phyloP scores from a whole-genome alignment of 2,113 vertebrate species.

The Beaufortia kweichowensis region DNA sequence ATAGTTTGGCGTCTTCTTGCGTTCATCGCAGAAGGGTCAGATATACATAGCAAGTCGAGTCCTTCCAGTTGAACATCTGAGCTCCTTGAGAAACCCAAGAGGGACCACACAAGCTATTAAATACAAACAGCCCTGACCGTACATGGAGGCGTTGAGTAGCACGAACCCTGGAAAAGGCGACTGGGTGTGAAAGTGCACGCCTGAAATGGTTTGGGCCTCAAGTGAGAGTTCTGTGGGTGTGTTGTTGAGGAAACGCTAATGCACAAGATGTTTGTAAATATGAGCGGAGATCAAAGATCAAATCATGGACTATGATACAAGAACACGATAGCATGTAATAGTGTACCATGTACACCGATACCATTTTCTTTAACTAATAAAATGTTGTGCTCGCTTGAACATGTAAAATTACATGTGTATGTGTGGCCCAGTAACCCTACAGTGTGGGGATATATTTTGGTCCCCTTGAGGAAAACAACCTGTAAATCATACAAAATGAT shows the following conservation, averaged over 20 bases:
- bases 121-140: slow-evolving; percentile 55
- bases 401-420: too few relatives aligned
- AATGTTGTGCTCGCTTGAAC: too few relatives aligned
- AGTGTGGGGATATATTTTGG: too few relatives aligned
- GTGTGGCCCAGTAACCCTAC: too few relatives aligned
- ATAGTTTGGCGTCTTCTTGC: slow-evolving; percentile 66
- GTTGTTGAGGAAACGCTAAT: not conserved
- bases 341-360: too few relatives aligned
- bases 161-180: slow-evolving; percentile 11
- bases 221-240: slow-evolving; percentile 27
- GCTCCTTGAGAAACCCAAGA: slow-evolving; percentile 70
- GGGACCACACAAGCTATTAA: slow-evolving; percentile 50
- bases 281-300: too few relatives aligned
- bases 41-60: slow-evolving; percentile 69
- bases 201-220: slow-evolving; percentile 24
- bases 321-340: too few relatives aligned
- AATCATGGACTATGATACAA: too few relatives aligned
- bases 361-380: too few relatives aligned
- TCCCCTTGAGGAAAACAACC: too few relatives aligned
- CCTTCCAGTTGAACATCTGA: slow-evolving; percentile 50
- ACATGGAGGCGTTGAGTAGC: slow-evolving; percentile 62
- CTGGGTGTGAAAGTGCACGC: slow-evolving; percentile 7
- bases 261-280: not conserved
- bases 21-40: slow-evolving; percentile 54
- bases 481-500: too few relatives aligned